Evolutionary conservation across 2,797 vertebrate species (phyloP), one percentile per base, ranked within the genome.

Genomic region (Pseudopleuronectes americanus): DNA sequence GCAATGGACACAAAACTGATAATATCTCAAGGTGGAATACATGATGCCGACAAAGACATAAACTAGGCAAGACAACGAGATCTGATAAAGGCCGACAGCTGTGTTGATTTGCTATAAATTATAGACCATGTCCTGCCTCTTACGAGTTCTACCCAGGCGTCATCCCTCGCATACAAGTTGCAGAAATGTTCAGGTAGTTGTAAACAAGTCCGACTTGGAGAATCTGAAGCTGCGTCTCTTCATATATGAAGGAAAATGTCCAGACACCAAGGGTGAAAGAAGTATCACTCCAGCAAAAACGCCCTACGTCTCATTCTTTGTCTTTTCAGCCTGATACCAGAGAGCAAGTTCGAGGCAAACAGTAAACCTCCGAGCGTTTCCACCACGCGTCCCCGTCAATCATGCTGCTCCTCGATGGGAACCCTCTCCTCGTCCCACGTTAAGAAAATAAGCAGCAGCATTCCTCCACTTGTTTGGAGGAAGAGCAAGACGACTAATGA

Each of bases 371-470:
- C 47, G 67, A 77, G 59, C 33, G 19, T 65, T 85, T 91, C 73
- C 81, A 76, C 64, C 81, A 84, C 53, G 58, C 74, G 85, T 72
- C 70, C 69, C 74, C 86, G 89, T 89, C 90, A 90, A 87, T 93
- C 89, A 90, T 17, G n/a, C 51, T 6, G 2, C 59, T 22, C 36
- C 80, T 69, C 66, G 24, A 19, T 48, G 41, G 77, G 65, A 87
- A 72, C 52, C 26, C n/a, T 70, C 64, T 84, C 52, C 64, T 69
- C 48, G 57, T 86, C 61, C 62, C 76, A 77, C 77, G 86, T 91
- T 90, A 88, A 41, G 60, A 84, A 91, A 92, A 91, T 77, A 92
- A 89, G 71, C 83, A 63, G 19, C 58, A 4, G 76, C 80, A 91
- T 93, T 92, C 87, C 85, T 83, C 23, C 17, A 43, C 71, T 82